Conservation (phyloP, 2,888 invertebrate species). For the Xanthorhoe designata region DNA sequence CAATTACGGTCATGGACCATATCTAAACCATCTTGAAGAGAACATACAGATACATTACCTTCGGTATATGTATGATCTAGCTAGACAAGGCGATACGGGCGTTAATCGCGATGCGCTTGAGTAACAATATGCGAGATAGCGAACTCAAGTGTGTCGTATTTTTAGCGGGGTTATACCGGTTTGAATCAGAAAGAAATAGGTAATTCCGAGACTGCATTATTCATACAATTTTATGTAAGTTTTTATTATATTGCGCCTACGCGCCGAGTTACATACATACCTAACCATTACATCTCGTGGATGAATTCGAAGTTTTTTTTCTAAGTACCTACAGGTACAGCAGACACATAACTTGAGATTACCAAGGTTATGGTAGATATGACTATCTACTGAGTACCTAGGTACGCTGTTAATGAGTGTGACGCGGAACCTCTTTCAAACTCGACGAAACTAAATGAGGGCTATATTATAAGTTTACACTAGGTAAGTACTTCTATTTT, state of each 20-base stretch:
- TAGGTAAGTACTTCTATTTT: no score
- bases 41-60: background rate
- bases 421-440: no score
- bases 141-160: background rate
- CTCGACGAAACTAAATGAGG: no score
- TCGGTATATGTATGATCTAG: background rate
- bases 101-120: background rate
- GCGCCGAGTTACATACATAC: background rate
- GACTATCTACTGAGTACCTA: background rate
- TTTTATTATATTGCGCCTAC: background rate
- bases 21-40: background rate
- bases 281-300: background rate
- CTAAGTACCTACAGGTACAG: background rate
- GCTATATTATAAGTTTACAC: no score
- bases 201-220: background rate
- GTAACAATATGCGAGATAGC: constrained; percentile 1
- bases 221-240: background rate
- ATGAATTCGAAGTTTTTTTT: background rate
- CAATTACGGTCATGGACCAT: background rate
- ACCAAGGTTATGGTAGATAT: background rate
- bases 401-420: no score
- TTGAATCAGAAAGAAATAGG: background rate
- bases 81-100: background rate
- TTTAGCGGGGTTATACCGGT: background rate
- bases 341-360: background rate